Conservation (phyloP, 2,888 invertebrate genomes). For the Teleiodes luculella region DNA sequence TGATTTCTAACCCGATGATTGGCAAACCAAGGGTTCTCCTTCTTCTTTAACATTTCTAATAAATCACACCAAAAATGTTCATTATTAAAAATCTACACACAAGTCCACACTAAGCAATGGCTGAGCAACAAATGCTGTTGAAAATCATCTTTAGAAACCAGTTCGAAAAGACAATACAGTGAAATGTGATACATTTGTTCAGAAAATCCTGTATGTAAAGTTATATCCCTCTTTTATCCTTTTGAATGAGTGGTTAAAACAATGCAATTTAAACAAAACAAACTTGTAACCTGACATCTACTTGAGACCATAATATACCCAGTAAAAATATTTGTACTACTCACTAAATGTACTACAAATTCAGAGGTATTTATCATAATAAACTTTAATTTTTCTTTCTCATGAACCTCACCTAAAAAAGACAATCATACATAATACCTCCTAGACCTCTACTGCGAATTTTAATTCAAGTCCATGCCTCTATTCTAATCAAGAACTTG, state of each 20-base stretch:
- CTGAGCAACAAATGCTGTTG: constrained; percentile 44
- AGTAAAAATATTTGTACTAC: neutral
- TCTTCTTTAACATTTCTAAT: constrained; percentile 66
- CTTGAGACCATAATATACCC: neutral
- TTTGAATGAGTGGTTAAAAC: constrained; percentile 37
- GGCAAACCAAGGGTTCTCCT: constrained; percentile 66
- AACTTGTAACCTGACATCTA: neutral
- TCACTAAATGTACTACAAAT: too few species aligned
- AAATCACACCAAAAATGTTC: constrained; percentile 22
- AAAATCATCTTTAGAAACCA: constrained; percentile 45
- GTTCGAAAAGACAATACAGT: constrained; percentile 37
- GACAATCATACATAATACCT: too few species aligned
- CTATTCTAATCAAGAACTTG: too few species aligned
- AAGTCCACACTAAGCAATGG: constrained; percentile 32
- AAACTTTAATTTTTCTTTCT: too few species aligned
- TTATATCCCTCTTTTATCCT: constrained; percentile 39
- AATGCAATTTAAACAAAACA: constrained; percentile 23
- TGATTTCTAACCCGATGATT: constrained; percentile 61
- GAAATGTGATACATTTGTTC: constrained; percentile 44
- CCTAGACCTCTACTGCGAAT: too few species aligned
- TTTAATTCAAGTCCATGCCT: too few species aligned
- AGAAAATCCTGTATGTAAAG: constrained; percentile 29
- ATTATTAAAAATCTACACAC: constrained; percentile 23
- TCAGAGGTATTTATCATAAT: too few species aligned
- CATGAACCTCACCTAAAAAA: too few species aligned